Conservation (phyloP, 2,888 invertebrate genomes). For the Melieria picta region DNA sequence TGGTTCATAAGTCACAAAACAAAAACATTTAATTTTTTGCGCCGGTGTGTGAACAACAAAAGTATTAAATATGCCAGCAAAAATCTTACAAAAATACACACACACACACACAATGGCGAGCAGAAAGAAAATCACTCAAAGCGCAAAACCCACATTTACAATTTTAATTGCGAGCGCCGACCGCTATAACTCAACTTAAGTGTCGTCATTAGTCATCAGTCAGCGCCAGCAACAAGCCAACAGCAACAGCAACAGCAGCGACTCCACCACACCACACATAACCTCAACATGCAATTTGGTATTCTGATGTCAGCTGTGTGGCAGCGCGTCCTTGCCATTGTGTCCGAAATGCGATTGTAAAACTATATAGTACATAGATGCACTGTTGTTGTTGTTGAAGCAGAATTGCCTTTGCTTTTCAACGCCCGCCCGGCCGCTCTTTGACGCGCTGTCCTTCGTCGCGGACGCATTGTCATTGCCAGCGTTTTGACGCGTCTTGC, state of each 20-base stretch:
- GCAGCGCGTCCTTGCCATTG: too few species aligned
- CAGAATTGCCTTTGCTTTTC: too few species aligned
- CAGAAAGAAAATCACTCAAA: neutral
- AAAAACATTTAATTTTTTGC: too few species aligned
- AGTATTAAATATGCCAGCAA: neutral
- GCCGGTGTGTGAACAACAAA: too few species aligned
- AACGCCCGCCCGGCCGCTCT: too few species aligned
- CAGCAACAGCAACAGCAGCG: neutral
- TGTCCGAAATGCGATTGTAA: neutral
- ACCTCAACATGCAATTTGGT: conserved; percentile 24
- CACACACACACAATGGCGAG: neutral
- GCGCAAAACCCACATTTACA: conserved; percentile 12
- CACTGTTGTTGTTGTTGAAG: neutral
- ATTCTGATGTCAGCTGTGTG: neutral
- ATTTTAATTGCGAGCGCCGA: conserved; percentile 18
- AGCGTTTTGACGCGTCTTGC: too few species aligned
- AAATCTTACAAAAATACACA: neutral
- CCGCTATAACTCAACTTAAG: conserved; percentile 13
- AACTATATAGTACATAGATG: neutral
- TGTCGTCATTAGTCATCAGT: conserved; percentile 28
- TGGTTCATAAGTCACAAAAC: too few species aligned
- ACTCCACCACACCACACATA: conserved; percentile 1
- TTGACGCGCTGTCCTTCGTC: too few species aligned
- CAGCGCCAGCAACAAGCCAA: neutral
- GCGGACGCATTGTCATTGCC: too few species aligned